Conservation (phyloP, 2,888 invertebrate genomes). For the Plebejus anna region DNA sequence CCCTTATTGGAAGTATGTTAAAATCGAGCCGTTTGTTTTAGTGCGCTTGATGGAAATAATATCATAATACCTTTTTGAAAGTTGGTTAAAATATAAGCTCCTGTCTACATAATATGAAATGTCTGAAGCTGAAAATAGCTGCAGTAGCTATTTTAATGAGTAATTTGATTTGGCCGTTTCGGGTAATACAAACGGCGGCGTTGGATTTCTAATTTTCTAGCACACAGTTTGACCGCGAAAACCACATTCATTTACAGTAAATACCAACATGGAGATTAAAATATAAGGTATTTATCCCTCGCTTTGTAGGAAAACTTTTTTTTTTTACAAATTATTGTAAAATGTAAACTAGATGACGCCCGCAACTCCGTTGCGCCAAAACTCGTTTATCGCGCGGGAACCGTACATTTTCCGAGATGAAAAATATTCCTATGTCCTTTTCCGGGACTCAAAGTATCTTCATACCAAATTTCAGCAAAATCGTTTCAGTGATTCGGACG, state of each 20-base stretch:
- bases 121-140: neutral
- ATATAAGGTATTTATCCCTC: neutral
- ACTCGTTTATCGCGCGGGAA: too few species aligned
- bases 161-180: neutral
- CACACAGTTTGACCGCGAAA: slow-evolving; percentile 4
- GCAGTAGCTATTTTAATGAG: neutral
- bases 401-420: too few species aligned
- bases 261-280: neutral
- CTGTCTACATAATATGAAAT: neutral
- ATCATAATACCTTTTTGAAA: neutral
- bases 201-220: slow-evolving; percentile 5
- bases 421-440: too few species aligned
- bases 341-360: too few species aligned
- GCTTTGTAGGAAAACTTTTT: neutral
- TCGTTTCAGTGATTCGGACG: too few species aligned
- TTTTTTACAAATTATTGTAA: too few species aligned
- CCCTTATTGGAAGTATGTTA: too few species aligned
- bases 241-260: slow-evolving; percentile 8
- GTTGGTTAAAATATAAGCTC: neutral
- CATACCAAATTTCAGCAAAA: too few species aligned
- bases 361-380: too few species aligned
- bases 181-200: neutral
- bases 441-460: too few species aligned
- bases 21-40: too few species aligned
- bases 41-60: too few species aligned